Evolutionary conservation across 2,113 vertebrate genomes (phyloP), one percentile per base, ranked within the genome.

Genomic region (Pituophis catenifer): DNA sequence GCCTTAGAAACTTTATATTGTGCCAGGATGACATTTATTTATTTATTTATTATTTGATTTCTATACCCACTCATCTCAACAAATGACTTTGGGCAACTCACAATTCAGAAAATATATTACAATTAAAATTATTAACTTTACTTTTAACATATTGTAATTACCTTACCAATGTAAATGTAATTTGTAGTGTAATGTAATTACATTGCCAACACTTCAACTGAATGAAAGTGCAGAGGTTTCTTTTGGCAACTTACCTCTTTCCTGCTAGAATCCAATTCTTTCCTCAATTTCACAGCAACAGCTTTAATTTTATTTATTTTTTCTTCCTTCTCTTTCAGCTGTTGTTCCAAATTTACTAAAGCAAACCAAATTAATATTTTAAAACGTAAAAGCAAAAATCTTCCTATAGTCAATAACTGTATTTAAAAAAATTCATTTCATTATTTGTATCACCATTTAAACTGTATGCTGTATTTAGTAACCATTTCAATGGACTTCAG

Each of bases 251-350:
- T 93, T 97, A 99, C 99, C 99, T 99, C 98, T 97, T 98, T 99
- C 96, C 98, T 98, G 95, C 97, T 98, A 92, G 91, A 96, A 94
- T 99, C 99, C 93, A 99, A 97, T 94, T 99, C 99, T 95, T 99
- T 99, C 96, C 98, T 99, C 89, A 99, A 99, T 97, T 99, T 99
- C 93, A 99, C 97, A 75, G 99, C 99, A 65, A 99, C 98, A 26
- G 98, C 97, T 97, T 99, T 99, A 90, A 99, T 98, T 97, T 99
- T 99, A 96, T 98, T 99, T 96, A 98, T 97, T 96, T 98, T 99
- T 88, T 99, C 99, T 1, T 98, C 98, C 94, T 98, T 99, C 54
- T 98, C 98, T 92, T 98, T 98, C 95, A 96, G 96, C 93, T 98
- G 97, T 95, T 97, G 98, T 95, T 98, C 97, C 2, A 98, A 95